Evolutionary conservation across 2,888 invertebrate species (phyloP).

Genomic region (Brachypalpus laphriformis): DNA sequence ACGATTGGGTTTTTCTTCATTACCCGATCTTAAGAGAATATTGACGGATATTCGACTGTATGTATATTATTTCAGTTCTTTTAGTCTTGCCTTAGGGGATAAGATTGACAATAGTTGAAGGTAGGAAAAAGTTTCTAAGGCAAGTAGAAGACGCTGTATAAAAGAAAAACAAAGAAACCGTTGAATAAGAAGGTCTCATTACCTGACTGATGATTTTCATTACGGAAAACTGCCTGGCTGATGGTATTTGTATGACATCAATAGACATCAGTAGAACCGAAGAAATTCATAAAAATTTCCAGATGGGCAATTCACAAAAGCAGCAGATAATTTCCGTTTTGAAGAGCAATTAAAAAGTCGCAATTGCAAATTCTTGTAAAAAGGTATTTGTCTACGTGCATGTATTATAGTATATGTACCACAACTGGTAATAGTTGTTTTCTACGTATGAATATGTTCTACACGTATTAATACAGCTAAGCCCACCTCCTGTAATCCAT

Average conservation of each 20-base stretch:
- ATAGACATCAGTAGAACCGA: background rate
- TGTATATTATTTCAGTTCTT: no score
- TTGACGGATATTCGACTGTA: no score
- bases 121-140: no score
- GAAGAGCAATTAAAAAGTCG: constrained; percentile 17
- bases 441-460: background rate
- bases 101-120: no score
- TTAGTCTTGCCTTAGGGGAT: no score
- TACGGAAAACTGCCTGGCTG: background rate
- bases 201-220: background rate
- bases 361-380: background rate
- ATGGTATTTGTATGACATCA: background rate
- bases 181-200: no score
- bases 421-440: no score
- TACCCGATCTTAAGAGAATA: no score
- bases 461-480: background rate
- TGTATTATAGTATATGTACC: background rate
- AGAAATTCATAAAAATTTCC: constrained; percentile 1
- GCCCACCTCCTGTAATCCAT: background rate
- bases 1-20: no score
- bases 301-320: background rate
- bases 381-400: background rate
- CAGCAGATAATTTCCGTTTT: background rate
- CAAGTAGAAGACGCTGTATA: no score
- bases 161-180: no score